Evolutionary conservation across 2,888 invertebrate genomes (phyloP), one percentile per base, ranked within the genome.

Genomic region (Nomada ruficornis): DNA sequence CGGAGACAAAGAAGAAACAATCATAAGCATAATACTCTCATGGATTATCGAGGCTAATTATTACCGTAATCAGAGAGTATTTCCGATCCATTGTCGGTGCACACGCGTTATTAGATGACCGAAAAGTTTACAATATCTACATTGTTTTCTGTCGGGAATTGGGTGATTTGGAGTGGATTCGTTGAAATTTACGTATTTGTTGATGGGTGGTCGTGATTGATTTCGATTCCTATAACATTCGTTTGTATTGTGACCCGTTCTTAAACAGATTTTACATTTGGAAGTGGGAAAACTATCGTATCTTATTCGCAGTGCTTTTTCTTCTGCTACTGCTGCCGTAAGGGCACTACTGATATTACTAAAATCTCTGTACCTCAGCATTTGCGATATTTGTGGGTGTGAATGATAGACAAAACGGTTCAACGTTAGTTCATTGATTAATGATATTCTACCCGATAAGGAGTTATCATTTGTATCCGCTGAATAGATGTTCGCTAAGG

Each of bases 271-370:
- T 55, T 26, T 62, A n/a, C 55, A 75, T 26, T 55, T 55, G 10
- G 4, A 7, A 3, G 52, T 0, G 0, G 10, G 1, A 5, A 9
- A 59, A 23, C 62, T n/a, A 20, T 55, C 54, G 18, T 68, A 68
- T 54, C 13, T 23, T 13, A 73, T 36, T 1, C 26, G 18, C 1
- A 73, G 9, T 1, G 73, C 64, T 26, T 57, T 65, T 29, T 73
- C 73, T 65, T 73, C 73, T 15, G 57, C 42, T 9, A 64, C 7
- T 26, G 72, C 73, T 13, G 64, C 73, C 23, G 65, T 64, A 73
- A 73, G 47, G 7, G 64, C 67, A 50, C 20, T 7, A 60, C 68
- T 75, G 2, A 75, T 75, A 23, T 36, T 75, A 0, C 15, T 2
- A 13, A 75, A 75, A 44, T 68, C 44, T 1, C 62, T 23, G 7